These are phyloP conservation scores for Marasmarcha lunaedactyla DNA, from an alignment of 2,888 invertebrate genomes.

Conservation along the genomic window DNA sequence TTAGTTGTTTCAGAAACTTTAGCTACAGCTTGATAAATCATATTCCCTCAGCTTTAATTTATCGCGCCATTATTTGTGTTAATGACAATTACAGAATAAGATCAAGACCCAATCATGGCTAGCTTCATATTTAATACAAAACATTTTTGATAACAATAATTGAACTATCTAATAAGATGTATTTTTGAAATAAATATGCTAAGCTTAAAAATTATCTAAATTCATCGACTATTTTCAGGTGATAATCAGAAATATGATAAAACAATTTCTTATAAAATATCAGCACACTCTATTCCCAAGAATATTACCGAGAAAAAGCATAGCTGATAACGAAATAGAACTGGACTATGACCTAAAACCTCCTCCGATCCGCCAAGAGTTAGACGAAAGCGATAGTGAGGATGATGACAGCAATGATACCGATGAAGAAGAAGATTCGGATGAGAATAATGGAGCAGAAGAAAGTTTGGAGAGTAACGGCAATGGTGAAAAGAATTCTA, in stretches of 20 bases:
- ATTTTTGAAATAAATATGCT: too few species aligned
- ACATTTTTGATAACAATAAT: too few species aligned
- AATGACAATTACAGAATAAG: too few species aligned
- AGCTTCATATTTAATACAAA: too few species aligned
- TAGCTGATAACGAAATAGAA: constrained; percentile 32
- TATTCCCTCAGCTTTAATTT: too few species aligned
- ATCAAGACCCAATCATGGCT: too few species aligned
- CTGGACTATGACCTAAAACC: constrained; percentile 30
- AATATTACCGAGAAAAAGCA: constrained; percentile 26
- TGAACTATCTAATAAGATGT: too few species aligned
- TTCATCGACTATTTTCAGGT: constrained; percentile 13
- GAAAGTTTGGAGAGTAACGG: constrained; percentile 24
- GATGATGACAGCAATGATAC: constrained; percentile 17
- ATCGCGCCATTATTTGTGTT: too few species aligned
- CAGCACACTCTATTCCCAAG: constrained; percentile 7
- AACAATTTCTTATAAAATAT: constrained; percentile 12
- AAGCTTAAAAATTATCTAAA: too few species aligned
- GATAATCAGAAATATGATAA: constrained; percentile 15
- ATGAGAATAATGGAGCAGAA: constrained; percentile 24
- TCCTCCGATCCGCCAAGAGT: constrained; percentile 32
- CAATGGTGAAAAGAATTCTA: constrained; percentile 4
- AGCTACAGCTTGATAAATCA: too few species aligned
- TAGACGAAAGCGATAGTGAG: constrained; percentile 19
- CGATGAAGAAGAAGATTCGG: constrained; percentile 18
- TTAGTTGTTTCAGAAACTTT: too few species aligned